A percentile compares a stretch with the other conserved stretches of the same genome.
Conservation (phyloP, 2,113 vertebrate species). For the Herpetotheres cachinnans region DNA sequence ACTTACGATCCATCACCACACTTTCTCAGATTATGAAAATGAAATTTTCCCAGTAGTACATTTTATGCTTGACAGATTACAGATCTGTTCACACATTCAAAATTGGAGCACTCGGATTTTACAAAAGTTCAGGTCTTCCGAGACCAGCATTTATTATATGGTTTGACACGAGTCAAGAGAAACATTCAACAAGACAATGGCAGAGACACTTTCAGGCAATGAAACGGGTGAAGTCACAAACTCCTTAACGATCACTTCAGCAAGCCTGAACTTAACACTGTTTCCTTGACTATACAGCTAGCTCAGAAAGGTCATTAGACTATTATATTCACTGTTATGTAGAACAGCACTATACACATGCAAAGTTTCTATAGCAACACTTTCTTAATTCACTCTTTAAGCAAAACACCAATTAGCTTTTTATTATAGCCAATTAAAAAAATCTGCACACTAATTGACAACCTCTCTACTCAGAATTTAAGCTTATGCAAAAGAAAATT, state of each 20-base stretch:
- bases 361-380: conserved; percentile 64
- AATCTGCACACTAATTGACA: conserved; percentile 74
- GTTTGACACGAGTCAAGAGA: not conserved
- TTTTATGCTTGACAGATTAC: conserved; percentile 58
- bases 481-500: conserved; percentile 65
- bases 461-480: conserved; percentile 65
- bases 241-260: conserved; percentile 9
- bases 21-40: conserved; percentile 61
- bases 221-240: not conserved
- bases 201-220: not conserved
- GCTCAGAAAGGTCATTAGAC: conserved; percentile 44
- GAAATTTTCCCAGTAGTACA: conserved; percentile 35
- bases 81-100: conserved; percentile 30
- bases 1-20: conserved; percentile 14
- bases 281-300: conserved; percentile 7
- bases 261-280: not conserved
- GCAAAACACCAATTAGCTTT: conserved; percentile 77
- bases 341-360: conserved; percentile 16
- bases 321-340: conserved; percentile 23
- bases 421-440: conserved; percentile 76
- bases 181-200: not conserved
- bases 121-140: conserved; percentile 1
- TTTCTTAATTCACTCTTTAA: conserved; percentile 77
- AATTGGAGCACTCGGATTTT: not conserved
- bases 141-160: not conserved